A percentile compares a stretch with the other conserved stretches of the same genome.
Conservation (phyloP, 2,113 vertebrate genomes). For the Aramus guarauna region DNA sequence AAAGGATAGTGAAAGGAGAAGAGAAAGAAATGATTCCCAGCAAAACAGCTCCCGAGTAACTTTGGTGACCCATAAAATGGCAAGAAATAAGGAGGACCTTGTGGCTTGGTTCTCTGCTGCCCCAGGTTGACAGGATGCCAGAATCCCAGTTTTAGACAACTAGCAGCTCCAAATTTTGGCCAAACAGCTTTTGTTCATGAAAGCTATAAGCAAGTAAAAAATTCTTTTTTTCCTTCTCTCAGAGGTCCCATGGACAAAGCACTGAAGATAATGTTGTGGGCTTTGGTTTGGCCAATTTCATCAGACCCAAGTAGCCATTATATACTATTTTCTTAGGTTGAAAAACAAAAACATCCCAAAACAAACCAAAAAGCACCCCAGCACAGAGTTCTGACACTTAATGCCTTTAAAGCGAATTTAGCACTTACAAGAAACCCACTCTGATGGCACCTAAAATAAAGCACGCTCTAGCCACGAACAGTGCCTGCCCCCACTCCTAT, state of each 20-base stretch:
- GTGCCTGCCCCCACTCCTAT: not conserved
- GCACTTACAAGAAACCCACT: not conserved
- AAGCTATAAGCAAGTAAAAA: not conserved
- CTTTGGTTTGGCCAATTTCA: not conserved
- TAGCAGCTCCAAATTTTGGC: not conserved
- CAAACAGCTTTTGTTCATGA: not conserved
- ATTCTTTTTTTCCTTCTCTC: not conserved
- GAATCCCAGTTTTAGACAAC: not conserved
- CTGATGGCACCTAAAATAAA: not conserved
- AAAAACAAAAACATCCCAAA: not conserved
- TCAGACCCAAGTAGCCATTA: not conserved
- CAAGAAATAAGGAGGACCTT: not conserved
- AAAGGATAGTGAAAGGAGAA: not conserved
- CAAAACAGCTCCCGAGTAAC: not conserved
- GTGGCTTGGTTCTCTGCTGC: not conserved
- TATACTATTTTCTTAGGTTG: not conserved
- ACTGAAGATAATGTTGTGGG: not conserved
- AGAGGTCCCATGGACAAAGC: not conserved
- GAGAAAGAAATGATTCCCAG: conserved; percentile 9
- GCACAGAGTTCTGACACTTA: not conserved
- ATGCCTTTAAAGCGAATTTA: not conserved
- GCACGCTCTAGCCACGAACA: not conserved
- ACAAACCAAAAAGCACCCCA: not conserved
- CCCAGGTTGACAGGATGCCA: not conserved
- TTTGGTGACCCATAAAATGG: not conserved